Percentiles rank a stretch among this genome's conserved stretches.
phyloP scores from a whole-genome alignment of 2,888 invertebrate genomes.

The Entomobrya proxima region DNA sequence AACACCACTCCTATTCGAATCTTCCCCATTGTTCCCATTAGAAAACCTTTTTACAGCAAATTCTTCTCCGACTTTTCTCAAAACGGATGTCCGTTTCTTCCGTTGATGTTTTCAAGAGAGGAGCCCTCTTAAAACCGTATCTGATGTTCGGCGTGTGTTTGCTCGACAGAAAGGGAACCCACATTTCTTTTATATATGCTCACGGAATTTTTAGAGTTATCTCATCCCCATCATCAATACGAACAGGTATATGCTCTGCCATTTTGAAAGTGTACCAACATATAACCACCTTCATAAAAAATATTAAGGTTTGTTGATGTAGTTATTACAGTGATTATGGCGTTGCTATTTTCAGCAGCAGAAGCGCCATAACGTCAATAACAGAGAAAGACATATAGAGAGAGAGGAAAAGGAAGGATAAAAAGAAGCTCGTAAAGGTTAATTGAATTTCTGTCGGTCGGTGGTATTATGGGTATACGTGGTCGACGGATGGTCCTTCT shows the following conservation, averaged over 20 bases:
- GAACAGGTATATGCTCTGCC: background rate
- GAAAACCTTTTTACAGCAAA: background rate
- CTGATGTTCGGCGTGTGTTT: slow-evolving; percentile 17
- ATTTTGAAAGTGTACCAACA: slow-evolving; percentile 52
- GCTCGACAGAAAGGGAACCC: slow-evolving; percentile 16
- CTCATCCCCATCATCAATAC: slow-evolving; percentile 26
- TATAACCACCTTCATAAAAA: slow-evolving; percentile 43
- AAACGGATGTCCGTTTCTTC: slow-evolving; percentile 1
- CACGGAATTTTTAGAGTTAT: slow-evolving; percentile 32
- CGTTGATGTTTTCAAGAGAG: background rate
- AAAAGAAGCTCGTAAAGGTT: slow-evolving; percentile 71
- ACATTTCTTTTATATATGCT: slow-evolving; percentile 49
- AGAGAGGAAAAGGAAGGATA: background rate
- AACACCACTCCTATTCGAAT: slow-evolving; percentile 6
- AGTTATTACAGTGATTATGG: slow-evolving; percentile 44
- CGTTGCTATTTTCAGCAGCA: slow-evolving; percentile 21
- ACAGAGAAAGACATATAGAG: background rate
- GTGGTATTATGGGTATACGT: slow-evolving; percentile 7
- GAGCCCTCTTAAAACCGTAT: slow-evolving; percentile 36
- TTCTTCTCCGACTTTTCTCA: background rate
- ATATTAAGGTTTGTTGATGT: slow-evolving; percentile 26
- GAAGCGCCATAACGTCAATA: background rate
- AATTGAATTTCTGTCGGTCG: slow-evolving; percentile 70
- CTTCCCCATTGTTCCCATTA: slow-evolving; percentile 46
- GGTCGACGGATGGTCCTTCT: slow-evolving; percentile 48